phyloP scores from a whole-genome alignment of 2,888 invertebrate genomes.

The Diarsia mendica region DNA sequence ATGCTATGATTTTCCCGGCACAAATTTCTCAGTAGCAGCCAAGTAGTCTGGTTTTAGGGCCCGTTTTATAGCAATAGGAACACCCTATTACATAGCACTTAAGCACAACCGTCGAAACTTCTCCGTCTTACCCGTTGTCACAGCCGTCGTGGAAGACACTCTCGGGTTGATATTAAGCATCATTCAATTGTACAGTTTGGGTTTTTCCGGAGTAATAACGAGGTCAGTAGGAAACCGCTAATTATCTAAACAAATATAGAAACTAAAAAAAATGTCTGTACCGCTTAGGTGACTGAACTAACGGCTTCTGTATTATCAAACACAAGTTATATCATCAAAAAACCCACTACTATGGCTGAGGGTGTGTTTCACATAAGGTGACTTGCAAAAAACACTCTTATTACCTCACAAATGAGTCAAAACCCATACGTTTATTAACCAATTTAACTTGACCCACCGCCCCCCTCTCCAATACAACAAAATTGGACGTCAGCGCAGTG shows the following conservation, averaged over 20 bases:
- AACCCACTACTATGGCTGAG: conserved; percentile 54
- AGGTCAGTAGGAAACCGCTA: conserved; percentile 22
- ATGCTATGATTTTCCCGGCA: neutral
- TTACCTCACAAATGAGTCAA: conserved; percentile 59
- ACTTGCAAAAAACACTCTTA: conserved; percentile 56
- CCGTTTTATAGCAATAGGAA: neutral
- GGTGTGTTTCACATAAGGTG: conserved; percentile 66
- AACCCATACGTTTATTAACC: conserved; percentile 1
- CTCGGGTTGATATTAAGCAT: neutral
- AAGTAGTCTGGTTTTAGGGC: neutral
- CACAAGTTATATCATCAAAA: conserved; percentile 27
- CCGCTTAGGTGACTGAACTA: conserved; percentile 45
- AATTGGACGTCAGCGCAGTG: conserved; percentile 4
- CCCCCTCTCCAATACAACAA: neutral
- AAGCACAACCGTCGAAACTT: no score
- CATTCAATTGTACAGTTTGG: neutral
- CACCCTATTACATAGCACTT: no score
- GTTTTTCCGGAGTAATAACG: conserved; percentile 10
- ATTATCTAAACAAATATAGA: neutral
- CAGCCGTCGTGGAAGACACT: no score
- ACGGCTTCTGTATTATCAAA: conserved; percentile 41
- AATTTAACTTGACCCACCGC: conserved; percentile 27
- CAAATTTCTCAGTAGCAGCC: neutral
- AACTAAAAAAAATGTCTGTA: conserved; percentile 30
- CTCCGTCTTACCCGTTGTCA: neutral